Evolutionary conservation across 1,140 invertebrate species (phyloP).

Genomic region (Drosophila seguyi): DNA sequence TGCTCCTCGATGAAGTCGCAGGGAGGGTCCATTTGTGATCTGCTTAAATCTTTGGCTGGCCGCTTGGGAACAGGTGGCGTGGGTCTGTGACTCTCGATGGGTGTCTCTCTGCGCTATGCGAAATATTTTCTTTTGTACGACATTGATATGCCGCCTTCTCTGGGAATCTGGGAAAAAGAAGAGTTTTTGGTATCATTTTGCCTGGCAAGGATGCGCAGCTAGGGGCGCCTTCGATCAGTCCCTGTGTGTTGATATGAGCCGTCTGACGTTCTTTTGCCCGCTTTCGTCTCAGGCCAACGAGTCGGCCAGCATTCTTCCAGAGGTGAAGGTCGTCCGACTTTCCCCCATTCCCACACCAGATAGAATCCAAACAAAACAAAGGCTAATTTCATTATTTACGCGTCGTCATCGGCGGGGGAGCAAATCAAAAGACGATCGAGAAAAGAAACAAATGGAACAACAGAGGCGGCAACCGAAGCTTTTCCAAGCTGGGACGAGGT

Average conservation of each 20-base stretch:
- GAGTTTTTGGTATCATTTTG: slow-evolving; percentile 28
- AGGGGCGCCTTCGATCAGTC: slow-evolving; percentile 34
- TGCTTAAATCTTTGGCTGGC: slow-evolving; percentile 36
- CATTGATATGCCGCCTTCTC: slow-evolving; percentile 61
- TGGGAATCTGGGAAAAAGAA: slow-evolving; percentile 63
- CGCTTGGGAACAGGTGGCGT: slow-evolving; percentile 5
- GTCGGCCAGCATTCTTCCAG: slow-evolving; percentile 1
- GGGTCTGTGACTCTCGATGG: background rate
- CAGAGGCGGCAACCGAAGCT: slow-evolving; percentile 10
- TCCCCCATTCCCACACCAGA: background rate
- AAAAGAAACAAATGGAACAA: slow-evolving; percentile 29
- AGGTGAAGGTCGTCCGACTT: slow-evolving; percentile 24
- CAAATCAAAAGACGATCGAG: slow-evolving; percentile 32
- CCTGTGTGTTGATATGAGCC: slow-evolving; percentile 74
- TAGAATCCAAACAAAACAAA: slow-evolving; percentile 44
- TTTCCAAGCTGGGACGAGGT: slow-evolving; percentile 2
- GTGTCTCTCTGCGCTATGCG: slow-evolving; percentile 30
- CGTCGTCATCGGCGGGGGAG: slow-evolving; percentile 30
- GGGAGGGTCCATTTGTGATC: slow-evolving; percentile 76
- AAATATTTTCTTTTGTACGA: slow-evolving; percentile 73
- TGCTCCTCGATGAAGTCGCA: slow-evolving; percentile 71
- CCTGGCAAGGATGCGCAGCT: background rate
- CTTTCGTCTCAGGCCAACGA: background rate
- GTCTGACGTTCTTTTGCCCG: slow-evolving; percentile 8
- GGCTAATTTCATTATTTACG: slow-evolving; percentile 77